Evolutionary conservation across 2,888 invertebrate genomes (phyloP).

Genomic region (Terebella lapidaria): DNA sequence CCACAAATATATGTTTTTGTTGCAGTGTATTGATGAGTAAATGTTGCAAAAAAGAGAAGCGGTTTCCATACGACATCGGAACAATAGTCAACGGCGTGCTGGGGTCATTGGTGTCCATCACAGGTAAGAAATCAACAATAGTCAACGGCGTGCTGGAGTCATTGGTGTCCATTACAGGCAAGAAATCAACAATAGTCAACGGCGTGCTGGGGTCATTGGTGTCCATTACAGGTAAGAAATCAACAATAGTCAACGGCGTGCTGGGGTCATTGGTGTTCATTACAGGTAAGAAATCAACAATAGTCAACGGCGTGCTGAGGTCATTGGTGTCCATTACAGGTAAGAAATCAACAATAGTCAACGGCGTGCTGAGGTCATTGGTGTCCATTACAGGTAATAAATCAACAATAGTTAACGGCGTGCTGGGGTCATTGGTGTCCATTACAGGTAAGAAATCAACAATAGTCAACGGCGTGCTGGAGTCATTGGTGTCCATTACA

Average conservation of each 20-base stretch:
- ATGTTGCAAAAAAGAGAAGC: not conserved
- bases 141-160: not conserved
- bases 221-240: constrained; percentile 51
- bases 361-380: not conserved
- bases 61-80: constrained; percentile 71
- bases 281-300: constrained; percentile 13
- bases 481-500: constrained; percentile 70
- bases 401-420: constrained; percentile 82
- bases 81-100: constrained; percentile 84
- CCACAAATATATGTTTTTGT: too few species aligned
- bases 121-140: constrained; percentile 11
- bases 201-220: constrained; percentile 82
- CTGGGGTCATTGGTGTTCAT: constrained; percentile 76
- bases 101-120: constrained; percentile 73
- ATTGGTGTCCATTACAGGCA: not conserved
- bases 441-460: constrained; percentile 12
- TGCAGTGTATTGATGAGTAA: not conserved
- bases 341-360: not conserved
- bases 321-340: constrained; percentile 67
- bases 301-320: constrained; percentile 83
- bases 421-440: constrained; percentile 80
- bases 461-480: constrained; percentile 81
- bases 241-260: constrained; percentile 79
- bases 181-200: constrained; percentile 67
- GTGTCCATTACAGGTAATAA: not conserved